phyloP scores from a whole-genome alignment of 2,113 vertebrate species.

The Scartelaos histophorus region DNA sequence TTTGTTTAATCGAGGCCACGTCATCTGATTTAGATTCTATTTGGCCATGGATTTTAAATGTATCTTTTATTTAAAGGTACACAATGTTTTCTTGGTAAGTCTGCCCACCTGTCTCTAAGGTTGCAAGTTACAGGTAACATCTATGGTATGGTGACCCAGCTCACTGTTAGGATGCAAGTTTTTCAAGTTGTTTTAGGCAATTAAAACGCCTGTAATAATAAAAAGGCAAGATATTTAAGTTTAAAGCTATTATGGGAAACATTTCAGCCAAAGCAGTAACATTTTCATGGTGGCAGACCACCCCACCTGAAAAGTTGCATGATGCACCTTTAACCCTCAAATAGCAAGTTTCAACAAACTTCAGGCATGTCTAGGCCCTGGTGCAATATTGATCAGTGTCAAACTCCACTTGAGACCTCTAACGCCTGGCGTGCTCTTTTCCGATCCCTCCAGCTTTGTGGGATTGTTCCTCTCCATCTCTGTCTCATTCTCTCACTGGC shows the following conservation, averaged over 20 bases:
- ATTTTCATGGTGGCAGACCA: too few relatives aligned
- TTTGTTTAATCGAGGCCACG: too few relatives aligned
- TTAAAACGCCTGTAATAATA: too few relatives aligned
- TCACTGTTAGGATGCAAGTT: background rate
- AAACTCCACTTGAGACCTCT: slow-evolving; percentile 6
- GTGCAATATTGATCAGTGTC: background rate
- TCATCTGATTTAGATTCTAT: too few relatives aligned
- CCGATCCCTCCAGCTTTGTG: background rate
- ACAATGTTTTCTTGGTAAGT: background rate
- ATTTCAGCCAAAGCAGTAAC: too few relatives aligned
- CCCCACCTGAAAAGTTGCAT: too few relatives aligned
- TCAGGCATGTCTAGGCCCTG: too few relatives aligned
- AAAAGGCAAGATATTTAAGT: background rate
- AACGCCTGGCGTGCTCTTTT: background rate
- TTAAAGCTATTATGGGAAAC: background rate
- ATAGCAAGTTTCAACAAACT: background rate
- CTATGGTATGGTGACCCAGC: background rate
- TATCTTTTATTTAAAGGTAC: background rate
- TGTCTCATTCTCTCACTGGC: slow-evolving; percentile 17
- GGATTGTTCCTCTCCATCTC: slow-evolving; percentile 18
- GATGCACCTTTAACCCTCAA: too few relatives aligned
- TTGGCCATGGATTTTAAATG: background rate
- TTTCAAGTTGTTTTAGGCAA: too few relatives aligned
- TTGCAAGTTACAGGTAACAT: background rate
- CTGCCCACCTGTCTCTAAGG: too few relatives aligned